Evolutionary conservation across 2,113 vertebrate species (phyloP).

Genomic region (Hydropotes inermis): DNA sequence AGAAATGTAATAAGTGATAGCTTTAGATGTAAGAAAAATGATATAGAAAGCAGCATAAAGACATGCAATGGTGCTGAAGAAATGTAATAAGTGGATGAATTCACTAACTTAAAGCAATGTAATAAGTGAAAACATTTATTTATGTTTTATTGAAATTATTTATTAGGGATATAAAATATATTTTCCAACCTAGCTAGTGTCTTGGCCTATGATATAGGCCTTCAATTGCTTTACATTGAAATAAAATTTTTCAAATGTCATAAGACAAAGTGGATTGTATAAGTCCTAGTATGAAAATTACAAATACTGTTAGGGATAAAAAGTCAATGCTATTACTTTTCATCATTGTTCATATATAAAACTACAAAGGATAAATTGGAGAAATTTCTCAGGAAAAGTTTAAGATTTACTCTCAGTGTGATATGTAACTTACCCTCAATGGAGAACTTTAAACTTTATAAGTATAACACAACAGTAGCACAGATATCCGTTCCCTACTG

Average conservation of each 20-base stretch:
- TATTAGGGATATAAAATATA: neutral
- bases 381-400: neutral
- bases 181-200: neutral
- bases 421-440: neutral
- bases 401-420: neutral
- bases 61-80: neutral
- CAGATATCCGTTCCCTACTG: neutral
- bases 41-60: neutral
- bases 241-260: neutral
- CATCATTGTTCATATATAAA: neutral
- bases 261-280: neutral
- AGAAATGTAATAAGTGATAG: neutral
- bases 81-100: neutral
- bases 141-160: slow-evolving; percentile 4
- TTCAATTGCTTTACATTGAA: neutral
- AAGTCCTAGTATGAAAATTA: neutral
- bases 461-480: neutral
- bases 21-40: neutral
- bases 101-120: neutral
- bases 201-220: neutral
- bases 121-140: neutral
- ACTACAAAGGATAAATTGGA: slow-evolving; percentile 38
- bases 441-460: slow-evolving; percentile 14
- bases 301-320: neutral
- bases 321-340: neutral